phyloP scores from a whole-genome alignment of 2,888 invertebrate genomes.

The Sussaba pulchella region DNA sequence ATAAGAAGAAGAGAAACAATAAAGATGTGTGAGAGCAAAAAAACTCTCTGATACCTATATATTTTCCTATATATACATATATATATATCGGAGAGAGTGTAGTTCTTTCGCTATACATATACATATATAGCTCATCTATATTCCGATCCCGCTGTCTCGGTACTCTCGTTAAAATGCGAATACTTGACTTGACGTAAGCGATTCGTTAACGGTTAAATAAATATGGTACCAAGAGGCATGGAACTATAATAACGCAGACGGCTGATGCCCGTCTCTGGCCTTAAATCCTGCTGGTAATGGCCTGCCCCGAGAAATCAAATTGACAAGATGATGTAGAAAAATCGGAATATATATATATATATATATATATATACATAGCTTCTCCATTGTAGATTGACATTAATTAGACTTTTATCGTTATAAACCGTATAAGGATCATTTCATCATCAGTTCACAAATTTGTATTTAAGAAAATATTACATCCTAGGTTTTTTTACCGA shows the following conservation, averaged over 20 bases:
- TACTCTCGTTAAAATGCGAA: slow-evolving; percentile 81
- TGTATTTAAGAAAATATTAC: no score
- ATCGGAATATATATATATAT: slow-evolving; percentile 11
- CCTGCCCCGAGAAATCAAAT: not conserved
- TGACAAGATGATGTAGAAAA: not conserved
- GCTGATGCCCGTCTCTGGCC: slow-evolving; percentile 31
- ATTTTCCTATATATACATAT: slow-evolving; percentile 14
- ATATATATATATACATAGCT: not conserved
- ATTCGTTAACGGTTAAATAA: slow-evolving; percentile 78
- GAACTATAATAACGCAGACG: slow-evolving; percentile 40
- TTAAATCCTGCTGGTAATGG: slow-evolving; percentile 29
- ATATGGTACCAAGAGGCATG: slow-evolving; percentile 64
- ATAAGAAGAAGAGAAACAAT: slow-evolving; percentile 59
- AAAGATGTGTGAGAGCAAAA: slow-evolving; percentile 28
- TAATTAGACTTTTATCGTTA: not conserved
- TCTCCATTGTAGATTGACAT: slow-evolving; percentile 1
- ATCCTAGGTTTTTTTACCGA: no score
- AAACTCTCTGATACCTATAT: slow-evolving; percentile 35
- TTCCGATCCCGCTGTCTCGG: slow-evolving; percentile 14
- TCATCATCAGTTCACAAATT: no score
- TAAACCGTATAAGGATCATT: no score
- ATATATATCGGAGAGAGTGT: no score
- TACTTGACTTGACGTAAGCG: slow-evolving; percentile 80
- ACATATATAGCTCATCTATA: slow-evolving; percentile 65
- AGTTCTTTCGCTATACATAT: no score